Evolutionary conservation across 2,888 invertebrate species (phyloP), one percentile per base, ranked within the genome.

Genomic region (Exocentrus adspersus): DNA sequence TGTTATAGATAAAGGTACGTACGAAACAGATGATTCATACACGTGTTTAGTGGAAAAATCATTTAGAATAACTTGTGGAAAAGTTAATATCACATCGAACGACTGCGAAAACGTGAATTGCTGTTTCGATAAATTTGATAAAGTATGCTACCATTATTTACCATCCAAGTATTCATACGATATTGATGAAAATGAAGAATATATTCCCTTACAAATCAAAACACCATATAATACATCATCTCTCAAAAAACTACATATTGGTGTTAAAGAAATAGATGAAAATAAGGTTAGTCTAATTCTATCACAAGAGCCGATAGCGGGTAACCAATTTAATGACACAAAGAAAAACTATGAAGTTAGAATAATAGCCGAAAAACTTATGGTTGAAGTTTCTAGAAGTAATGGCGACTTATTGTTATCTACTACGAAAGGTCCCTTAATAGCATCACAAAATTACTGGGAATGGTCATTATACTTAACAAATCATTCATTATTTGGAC

Each of bases 381-480:
- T 71, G 19, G 65, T 79, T 2, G 77, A 79, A 56, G 68, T 80
- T 2, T 70, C 60, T 21, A 64, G 76, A 57, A 66, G 21, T 3
- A 63, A 68, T 6, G 67, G 60, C 6, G 82, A 85, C 9, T 52
- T 74, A 3, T 78, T 89, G 59, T 83, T 89, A 16, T 85, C 84
- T 24, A 88, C 88, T 0, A 77, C 84, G 0, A 80, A 83, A 65
- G 88, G 88, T 0, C 88, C 89, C 0, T 68, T 88, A 0, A 87
- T 89, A 62, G 85, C 87, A 1, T 86, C 88, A 0, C 79, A 86
- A 17, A 81, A 85, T 43, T 89, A 88, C 71, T 88, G 88, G 87
- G 89, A 89, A 77, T 84, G 88, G 72, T 82, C 86, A 0, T 82
- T 89, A 14, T 84, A 83, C 67, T 71, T 89, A 24, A 86, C 86